These are phyloP conservation scores for Lepeophtheirus salmonis DNA, from an alignment of 1,140 invertebrate genomes.

Conservation along the genomic window DNA sequence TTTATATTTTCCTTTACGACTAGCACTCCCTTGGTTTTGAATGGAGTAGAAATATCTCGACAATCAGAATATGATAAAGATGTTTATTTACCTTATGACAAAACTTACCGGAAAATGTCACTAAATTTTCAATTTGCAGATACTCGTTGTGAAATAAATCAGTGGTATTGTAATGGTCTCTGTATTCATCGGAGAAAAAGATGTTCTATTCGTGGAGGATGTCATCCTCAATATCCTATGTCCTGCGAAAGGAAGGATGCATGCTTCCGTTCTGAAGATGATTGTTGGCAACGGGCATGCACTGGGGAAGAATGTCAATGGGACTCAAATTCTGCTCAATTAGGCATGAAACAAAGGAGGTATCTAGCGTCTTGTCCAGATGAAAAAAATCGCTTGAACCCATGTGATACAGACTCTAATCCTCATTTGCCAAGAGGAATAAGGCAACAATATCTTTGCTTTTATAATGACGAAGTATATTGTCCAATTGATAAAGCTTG, in stretches of 20 bases:
- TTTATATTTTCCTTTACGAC: background rate
- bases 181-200: background rate
- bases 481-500: background rate
- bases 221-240: background rate
- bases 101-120: background rate
- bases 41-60: background rate
- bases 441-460: background rate
- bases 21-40: background rate
- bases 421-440: background rate
- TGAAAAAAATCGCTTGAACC: background rate
- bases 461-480: background rate
- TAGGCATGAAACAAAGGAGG: slow-evolving; percentile 3
- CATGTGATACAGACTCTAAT: background rate
- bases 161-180: background rate
- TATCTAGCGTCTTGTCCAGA: slow-evolving; percentile 25
- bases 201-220: background rate
- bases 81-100: background rate
- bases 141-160: background rate
- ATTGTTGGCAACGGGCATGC: background rate
- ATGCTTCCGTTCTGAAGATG: background rate
- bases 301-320: background rate
- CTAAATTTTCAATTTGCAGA: background rate
- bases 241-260: background rate
- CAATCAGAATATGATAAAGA: background rate
- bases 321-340: background rate